A percentile compares a stretch with the other conserved stretches of the same genome.
Evolutionary conservation across 2,797 vertebrate genomes (phyloP).

Genomic region (Alectoris magna): DNA sequence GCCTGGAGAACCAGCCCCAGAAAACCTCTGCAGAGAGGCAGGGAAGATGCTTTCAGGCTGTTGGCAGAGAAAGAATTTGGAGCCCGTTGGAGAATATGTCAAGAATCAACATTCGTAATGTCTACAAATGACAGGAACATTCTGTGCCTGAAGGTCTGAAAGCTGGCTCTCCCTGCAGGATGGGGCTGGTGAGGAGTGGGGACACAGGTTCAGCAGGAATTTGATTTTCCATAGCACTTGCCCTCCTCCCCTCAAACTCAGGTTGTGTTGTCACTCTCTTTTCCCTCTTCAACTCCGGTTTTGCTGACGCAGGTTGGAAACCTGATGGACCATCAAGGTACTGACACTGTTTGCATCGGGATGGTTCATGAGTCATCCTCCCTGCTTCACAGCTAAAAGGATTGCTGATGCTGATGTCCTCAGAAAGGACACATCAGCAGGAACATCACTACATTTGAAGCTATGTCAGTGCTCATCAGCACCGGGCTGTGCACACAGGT

Average conservation of each 20-base stretch:
- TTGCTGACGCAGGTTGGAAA: conserved; percentile 25
- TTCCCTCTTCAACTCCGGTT: neutral
- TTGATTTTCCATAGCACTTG: neutral
- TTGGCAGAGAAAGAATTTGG: fast-evolving
- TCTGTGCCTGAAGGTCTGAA: neutral
- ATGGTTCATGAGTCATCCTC: conserved; percentile 31
- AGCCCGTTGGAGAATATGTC: fast-evolving
- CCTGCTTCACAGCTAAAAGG: conserved; percentile 11
- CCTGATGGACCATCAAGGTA: neutral
- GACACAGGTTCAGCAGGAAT: neutral
- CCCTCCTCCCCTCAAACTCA: neutral
- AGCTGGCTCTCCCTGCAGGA: neutral
- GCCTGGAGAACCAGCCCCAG: neutral
- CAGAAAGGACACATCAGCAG: conserved; percentile 36
- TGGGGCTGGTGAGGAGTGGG: neutral
- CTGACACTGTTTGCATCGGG: neutral
- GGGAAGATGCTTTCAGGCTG: neutral
- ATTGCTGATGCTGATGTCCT: conserved; percentile 22
- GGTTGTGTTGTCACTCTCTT: neutral
- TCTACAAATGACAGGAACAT: neutral
- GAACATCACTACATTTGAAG: neutral
- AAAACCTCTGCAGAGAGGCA: neutral
- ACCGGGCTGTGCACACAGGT: neutral
- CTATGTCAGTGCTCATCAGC: neutral
- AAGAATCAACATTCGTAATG: neutral